A percentile compares a stretch with the other conserved stretches of the same genome.
phyloP scores from a whole-genome alignment of 2,888 invertebrate species.

The Protonemura montana region DNA sequence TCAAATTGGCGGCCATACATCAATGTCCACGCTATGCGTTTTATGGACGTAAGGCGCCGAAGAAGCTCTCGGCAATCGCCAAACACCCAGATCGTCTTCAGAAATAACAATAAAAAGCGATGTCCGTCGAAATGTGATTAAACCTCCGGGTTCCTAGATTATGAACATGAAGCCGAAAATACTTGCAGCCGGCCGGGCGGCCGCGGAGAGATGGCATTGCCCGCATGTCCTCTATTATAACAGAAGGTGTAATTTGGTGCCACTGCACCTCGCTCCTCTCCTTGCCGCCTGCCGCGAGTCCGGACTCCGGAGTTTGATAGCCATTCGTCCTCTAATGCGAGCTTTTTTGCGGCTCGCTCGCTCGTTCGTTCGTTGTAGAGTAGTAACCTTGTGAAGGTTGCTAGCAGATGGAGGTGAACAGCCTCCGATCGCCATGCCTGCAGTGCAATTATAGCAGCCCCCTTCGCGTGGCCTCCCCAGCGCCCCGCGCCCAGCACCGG shows the following conservation, averaged over 20 bases:
- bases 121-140: not conserved
- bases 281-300: no score
- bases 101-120: not conserved
- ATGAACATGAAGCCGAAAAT: not conserved
- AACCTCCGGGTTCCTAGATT: not conserved
- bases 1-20: not conserved
- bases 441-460: conserved; percentile 39
- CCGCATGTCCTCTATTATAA: not conserved
- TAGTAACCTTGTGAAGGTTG: conserved; percentile 59
- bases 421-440: conserved; percentile 48
- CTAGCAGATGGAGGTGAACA: conserved; percentile 56
- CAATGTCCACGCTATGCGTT: not conserved
- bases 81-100: no score
- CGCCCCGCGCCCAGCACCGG: not conserved
- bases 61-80: no score
- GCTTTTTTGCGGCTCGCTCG: conserved; percentile 18
- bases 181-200: not conserved
- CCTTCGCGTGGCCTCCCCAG: not conserved
- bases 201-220: not conserved
- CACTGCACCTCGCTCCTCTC: not conserved
- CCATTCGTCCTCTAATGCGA: conserved; percentile 18
- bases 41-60: not conserved
- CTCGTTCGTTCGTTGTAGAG: conserved; percentile 38
- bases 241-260: not conserved
- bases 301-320: conserved; percentile 16